A percentile compares a stretch with the other conserved stretches of the same genome.
phyloP scores from a whole-genome alignment of 1,140 invertebrate genomes.

The Drosophila ananassae region DNA sequence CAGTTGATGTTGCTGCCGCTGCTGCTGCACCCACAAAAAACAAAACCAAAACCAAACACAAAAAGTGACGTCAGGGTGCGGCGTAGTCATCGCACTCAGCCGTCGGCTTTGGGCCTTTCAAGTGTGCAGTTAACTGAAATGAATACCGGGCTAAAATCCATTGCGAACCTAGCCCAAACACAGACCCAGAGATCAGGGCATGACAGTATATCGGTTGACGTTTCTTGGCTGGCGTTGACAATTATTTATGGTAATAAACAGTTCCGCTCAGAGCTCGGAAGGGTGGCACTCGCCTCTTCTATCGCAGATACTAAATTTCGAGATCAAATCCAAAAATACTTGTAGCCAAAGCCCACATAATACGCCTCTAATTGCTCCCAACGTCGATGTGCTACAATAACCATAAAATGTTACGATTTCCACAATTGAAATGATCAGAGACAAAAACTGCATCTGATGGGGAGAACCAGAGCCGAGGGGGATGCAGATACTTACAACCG shows the following conservation, averaged over 20 bases:
- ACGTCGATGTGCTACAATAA: constrained; percentile 63
- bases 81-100: constrained; percentile 46
- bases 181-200: constrained; percentile 51
- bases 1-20: constrained; percentile 37
- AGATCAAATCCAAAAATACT: constrained; percentile 21
- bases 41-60: constrained; percentile 27
- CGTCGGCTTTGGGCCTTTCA: constrained; percentile 70
- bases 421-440: constrained; percentile 41
- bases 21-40: constrained; percentile 61
- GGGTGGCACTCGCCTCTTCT: constrained; percentile 30
- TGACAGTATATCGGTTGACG: constrained; percentile 77
- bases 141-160: constrained; percentile 54
- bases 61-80: constrained; percentile 78
- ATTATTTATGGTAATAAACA: constrained; percentile 83
- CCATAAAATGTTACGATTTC: constrained; percentile 52
- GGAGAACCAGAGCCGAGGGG: background rate
- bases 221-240: constrained; percentile 71
- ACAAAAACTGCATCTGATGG: constrained; percentile 6
- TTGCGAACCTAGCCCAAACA: constrained; percentile 14
- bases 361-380: constrained; percentile 67
- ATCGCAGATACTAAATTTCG: constrained; percentile 45
- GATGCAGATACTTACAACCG: background rate
- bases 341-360: constrained; percentile 50
- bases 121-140: constrained; percentile 78
- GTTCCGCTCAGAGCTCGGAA: constrained; percentile 53